Conservation (phyloP, 2,113 vertebrate species). For the Gavia stellata region DNA sequence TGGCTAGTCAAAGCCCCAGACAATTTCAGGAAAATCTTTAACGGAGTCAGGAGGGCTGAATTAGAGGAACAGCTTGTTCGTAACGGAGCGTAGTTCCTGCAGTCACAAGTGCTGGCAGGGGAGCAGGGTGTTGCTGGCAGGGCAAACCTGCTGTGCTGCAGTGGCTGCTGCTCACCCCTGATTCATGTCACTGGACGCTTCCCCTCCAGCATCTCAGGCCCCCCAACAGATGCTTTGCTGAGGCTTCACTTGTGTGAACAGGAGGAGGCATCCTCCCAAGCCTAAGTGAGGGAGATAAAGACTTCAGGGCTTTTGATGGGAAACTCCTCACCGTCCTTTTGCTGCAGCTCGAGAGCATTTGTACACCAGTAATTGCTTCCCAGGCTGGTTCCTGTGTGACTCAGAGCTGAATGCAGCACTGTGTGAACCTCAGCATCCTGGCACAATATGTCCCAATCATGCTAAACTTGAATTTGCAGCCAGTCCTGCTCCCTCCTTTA, state of each 20-base stretch:
- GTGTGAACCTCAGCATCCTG: background rate
- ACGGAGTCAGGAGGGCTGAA: background rate
- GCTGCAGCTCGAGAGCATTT: background rate
- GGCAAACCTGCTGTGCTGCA: background rate
- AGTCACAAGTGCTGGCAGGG: background rate
- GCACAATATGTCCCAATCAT: background rate
- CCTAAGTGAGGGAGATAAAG: background rate
- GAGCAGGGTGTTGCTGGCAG: background rate
- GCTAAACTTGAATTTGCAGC: background rate
- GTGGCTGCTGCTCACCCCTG: background rate
- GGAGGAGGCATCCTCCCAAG: slow-evolving; percentile 3
- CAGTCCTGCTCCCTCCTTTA: background rate
- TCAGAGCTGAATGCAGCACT: background rate
- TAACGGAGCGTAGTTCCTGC: background rate
- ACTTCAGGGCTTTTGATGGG: background rate
- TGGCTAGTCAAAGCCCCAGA: background rate
- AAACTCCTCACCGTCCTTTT: background rate
- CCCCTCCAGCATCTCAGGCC: background rate
- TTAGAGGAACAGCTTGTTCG: slow-evolving; percentile 1
- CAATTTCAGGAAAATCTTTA: background rate
- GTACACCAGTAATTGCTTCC: background rate
- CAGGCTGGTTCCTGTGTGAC: background rate
- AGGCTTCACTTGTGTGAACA: background rate
- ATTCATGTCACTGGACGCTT: background rate
- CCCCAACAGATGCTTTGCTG: background rate